Base-by-base conservation (phyloP, 1,140 invertebrate species). In the Cardiocondyla obscurior region DNA sequence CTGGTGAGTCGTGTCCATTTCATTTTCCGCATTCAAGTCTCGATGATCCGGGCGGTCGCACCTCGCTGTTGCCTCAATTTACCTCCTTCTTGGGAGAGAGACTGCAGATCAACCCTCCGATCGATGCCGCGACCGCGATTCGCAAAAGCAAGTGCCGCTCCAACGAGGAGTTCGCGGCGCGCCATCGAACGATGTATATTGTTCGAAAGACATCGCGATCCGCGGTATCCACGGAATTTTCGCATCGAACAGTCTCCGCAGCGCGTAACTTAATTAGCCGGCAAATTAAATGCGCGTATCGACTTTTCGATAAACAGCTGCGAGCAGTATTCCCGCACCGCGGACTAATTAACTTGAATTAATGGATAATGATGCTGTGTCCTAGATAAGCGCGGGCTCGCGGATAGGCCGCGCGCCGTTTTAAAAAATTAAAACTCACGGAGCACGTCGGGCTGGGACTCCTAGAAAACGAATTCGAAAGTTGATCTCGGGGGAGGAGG, bases 1-100 rank as follows among this genome's bases (percentile, higher is more conserved):
- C 91, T 64, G 93, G 93, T 94, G 83, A 90, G 86, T 77, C n/a
- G 53, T 25, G 12, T 46, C 6, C 51, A 39, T 57, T 19, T 25
- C 28, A 12, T 44, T 10, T 10, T 6, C 8, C 12, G 19, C 14
- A 22, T 30, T 53, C 3, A 22, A 42, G 10, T n/a, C 42, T 46
- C 16, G 14, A 19, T 4, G n/a, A n/a, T n/a, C n/a, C n/a, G n/a
- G 22, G 6, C 46, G 65, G 14, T 14, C 8, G 6, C 7, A 42
- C 39, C 7, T 42, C 14, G 1, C 14, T 14, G 25, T 57, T 57
- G 1, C 25, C 25, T 57, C 12, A 12, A 16, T 2, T n/a, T n/a
- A n/a, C n/a, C n/a, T n/a, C n/a, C n/a, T n/a, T n/a, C n/a, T n/a
- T n/a, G 8, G 19, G 10, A 53, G 58, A 5, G 6, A 22, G 5